phyloP scores from a whole-genome alignment of 2,113 vertebrate species.

The Vicugna pacos region DNA sequence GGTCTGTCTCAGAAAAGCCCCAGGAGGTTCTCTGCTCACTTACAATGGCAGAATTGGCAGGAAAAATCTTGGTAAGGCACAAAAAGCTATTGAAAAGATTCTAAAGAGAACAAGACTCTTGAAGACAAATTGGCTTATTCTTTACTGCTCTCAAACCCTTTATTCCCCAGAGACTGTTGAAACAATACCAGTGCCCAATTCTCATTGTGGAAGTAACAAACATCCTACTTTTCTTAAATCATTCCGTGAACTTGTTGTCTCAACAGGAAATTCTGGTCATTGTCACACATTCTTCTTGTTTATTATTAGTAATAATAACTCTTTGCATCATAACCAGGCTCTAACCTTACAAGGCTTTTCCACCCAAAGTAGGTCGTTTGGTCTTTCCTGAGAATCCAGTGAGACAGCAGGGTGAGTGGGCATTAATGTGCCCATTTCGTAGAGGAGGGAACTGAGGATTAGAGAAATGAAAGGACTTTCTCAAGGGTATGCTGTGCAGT shows the following conservation, averaged over 20 bases:
- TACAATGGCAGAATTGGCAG: neutral
- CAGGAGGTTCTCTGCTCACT: too few species aligned
- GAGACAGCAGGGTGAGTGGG: neutral
- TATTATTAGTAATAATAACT: conserved; percentile 76
- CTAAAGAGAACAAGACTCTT: conserved; percentile 33
- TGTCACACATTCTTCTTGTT: conserved; percentile 79
- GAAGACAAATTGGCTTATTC: conserved; percentile 58
- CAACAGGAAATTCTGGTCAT: conserved; percentile 83
- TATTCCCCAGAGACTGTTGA: conserved; percentile 61
- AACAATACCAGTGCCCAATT: conserved; percentile 72
- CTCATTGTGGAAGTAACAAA: conserved; percentile 64
- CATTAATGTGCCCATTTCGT: neutral
- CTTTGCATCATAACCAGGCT: neutral
- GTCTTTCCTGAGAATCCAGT: neutral
- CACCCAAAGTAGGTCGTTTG: conserved; percentile 29
- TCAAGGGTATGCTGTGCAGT: neutral
- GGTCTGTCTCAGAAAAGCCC: too few species aligned
- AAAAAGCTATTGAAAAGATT: neutral
- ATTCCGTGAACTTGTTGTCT: conserved; percentile 71
- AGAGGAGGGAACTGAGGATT: neutral
- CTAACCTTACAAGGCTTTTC: conserved; percentile 54
- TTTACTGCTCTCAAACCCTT: conserved; percentile 12
- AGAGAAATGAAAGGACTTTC: neutral
- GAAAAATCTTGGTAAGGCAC: conserved; percentile 42
- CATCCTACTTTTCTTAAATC: conserved; percentile 78